Base-by-base conservation (phyloP, 2,888 invertebrate genomes). In the Harpagoxenus sublaevis region DNA sequence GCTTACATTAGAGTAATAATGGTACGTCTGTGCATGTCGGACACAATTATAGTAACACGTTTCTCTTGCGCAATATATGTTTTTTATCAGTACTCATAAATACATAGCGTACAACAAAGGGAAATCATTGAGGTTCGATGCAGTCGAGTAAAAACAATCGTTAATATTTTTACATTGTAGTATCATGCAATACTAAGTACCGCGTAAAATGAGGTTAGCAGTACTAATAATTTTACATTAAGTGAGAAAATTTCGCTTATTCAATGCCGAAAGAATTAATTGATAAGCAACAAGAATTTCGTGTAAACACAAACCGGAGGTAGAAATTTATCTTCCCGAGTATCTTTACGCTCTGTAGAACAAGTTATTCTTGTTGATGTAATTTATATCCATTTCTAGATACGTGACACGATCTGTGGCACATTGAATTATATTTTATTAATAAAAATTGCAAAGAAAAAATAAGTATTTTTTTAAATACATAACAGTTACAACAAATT, bases 1-100 rank as follows among this genome's bases (percentile, higher is more conserved):
- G 63, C 45, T 35, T 78, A 70, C 45, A 45, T 78, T 78, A 70
- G 45, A 45, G 35, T 70, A 70, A 70, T 78, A 68, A 42, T 12
- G 55, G 42, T 70, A 55, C 12, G 63, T 48, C n/a, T 48, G n/a
- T 48, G 48, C 10, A 68, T n/a, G 48, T 35, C 42, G 45, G n/a
- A 57, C 57, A 78, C 12, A 78, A 57, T 70, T 57, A 35, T 78
- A 68, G 75, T 75, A 63, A 63, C 42, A 63, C 51, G 23, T 51
- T 55, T 68, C 42, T 28, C 55, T 78, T 68, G 39, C 31, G 53
- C 31, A 77, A 78, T 42, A n/a, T 53, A 42, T 45, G 15, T 18
- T 77, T 68, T 75, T 63, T 74, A 51, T 35, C 63, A 23, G 6
- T 23, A 42, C n/a, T 66, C 23, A 18, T 42, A 66, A 68, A 42